Conservation (phyloP, 2,888 invertebrate species). For the Lepetodrilus schrolli region DNA sequence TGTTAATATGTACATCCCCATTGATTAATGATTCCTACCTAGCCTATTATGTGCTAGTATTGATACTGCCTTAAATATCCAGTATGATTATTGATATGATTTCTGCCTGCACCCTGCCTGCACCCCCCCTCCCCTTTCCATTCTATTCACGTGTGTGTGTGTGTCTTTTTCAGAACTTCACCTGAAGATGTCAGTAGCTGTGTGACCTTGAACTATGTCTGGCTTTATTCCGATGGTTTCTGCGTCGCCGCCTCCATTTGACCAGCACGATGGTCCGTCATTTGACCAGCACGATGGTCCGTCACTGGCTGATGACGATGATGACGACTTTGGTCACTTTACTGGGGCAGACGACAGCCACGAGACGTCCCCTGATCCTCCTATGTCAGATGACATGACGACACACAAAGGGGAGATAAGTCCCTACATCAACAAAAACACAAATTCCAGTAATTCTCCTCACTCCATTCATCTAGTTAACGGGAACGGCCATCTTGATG, state of each 20-base stretch:
- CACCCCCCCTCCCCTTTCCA: too few species aligned
- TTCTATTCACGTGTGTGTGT: background rate
- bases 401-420: background rate
- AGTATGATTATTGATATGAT: too few species aligned
- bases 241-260: conserved; percentile 64
- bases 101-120: too few species aligned
- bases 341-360: conserved; percentile 41
- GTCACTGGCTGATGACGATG: conserved; percentile 56
- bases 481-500: conserved; percentile 39
- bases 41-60: too few species aligned
- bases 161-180: background rate
- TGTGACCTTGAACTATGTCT: conserved; percentile 57
- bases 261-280: conserved; percentile 52
- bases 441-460: background rate
- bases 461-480: background rate
- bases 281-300: conserved; percentile 51
- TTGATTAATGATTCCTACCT: too few species aligned
- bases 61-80: too few species aligned
- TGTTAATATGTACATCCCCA: too few species aligned
- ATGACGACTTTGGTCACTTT: conserved; percentile 61
- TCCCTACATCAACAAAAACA: background rate
- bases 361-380: background rate
- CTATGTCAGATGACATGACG: background rate
- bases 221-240: conserved; percentile 67
- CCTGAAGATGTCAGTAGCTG: too few species aligned